Evolutionary conservation across 2,113 vertebrate genomes (phyloP), one percentile per base, ranked within the genome.

Genomic region (Acrocephalus arundinaceus): DNA sequence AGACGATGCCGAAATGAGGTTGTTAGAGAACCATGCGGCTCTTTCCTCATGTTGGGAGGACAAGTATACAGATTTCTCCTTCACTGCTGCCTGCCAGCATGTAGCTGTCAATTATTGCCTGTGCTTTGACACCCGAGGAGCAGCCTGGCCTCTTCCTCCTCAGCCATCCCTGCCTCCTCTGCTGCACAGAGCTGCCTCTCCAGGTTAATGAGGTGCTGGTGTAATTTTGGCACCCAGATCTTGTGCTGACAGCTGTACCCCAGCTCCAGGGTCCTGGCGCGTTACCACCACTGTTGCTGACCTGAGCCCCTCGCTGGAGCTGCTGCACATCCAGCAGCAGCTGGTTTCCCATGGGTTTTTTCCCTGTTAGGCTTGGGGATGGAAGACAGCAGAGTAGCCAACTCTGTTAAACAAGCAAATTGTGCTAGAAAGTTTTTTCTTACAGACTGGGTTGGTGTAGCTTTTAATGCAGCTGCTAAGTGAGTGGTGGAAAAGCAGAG

Each of bases 61-160:
- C 70, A 85, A 54, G 87, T 18, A 63, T 28, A 63, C 33, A 61
- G 74, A 72, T 91, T 94, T 70, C 87, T 91, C 58, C 55, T 90
- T 54, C 17, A 3, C 41, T 81, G 82, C 82, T 77, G 72, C 59
- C 84, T 94, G 87, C 59, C 93, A 93, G 71, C 85, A 62, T 51
- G 74, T 21, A 95, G 58, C 87, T 96, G 91, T 94, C 89, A 93
- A 72, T 95, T 94, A 76, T 11, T 1, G 28, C 66, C 71, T 28
- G 39, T 73, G 71, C 74, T 91, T 76, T 92, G 89, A 85, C 51
- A 63, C 41, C 19, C 0, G 3, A 89, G 81, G 54, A 89, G 85
- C 76, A 93, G 63, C 43, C 68, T 76, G 65, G 68, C 48, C 68
- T 84, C 90, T 54, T 49, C 37, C 55, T 91, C 75, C 78, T 71